Base-by-base conservation (phyloP, 2,888 invertebrate genomes). In the Caenorhabditis sp. region DNA sequence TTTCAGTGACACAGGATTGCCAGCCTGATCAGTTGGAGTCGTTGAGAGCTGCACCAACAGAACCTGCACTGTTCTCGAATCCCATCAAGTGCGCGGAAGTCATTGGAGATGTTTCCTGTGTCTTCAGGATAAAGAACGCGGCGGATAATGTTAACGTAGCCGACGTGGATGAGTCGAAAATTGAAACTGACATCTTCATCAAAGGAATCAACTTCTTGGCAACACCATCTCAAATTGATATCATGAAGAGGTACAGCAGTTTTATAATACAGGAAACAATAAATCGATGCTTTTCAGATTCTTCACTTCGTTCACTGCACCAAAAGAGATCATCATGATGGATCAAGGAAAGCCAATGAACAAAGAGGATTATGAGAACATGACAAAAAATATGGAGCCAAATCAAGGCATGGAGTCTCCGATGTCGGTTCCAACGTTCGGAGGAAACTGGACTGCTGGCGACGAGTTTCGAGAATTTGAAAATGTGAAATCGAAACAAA, bases 101-200 rank as follows among this genome's bases (percentile, higher is more conserved):
- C 1, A 28, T 82, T 16, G 86, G 85, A 14, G 87, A 85, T 44
- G 85, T 72, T 59, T 86, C 76, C 12, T 74, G 83, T n/a, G 84
- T 86, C 22, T 84, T 86, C 38, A 80, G 74, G 61, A 83, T 82
- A 77, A 89, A 83, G 69, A 90, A 86, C 35, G 76, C 56, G 5
- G 80, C 74, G 6, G 77, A 75, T 2, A 63, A 77, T 44, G 58
- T 69, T 26, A 69, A 58, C 14, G 28, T 44, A n/a, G 84, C 69
- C 4, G 80, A 77, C 19, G 35, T 75, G 6, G 85, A 85, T 16
- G 87, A 80, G 35, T 80, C 66, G 4, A 76, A 69, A 35, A 75
- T 92, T 24, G 90, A 90, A 19, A 76, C 91, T 16, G 90, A 92
- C 35, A 31, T 90, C 31, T 82, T 54, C 63, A 63, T 85, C 24